These are phyloP conservation scores for Phainopepla nitens DNA, from an alignment of 2,113 vertebrate genomes.

Conservation along the genomic window DNA sequence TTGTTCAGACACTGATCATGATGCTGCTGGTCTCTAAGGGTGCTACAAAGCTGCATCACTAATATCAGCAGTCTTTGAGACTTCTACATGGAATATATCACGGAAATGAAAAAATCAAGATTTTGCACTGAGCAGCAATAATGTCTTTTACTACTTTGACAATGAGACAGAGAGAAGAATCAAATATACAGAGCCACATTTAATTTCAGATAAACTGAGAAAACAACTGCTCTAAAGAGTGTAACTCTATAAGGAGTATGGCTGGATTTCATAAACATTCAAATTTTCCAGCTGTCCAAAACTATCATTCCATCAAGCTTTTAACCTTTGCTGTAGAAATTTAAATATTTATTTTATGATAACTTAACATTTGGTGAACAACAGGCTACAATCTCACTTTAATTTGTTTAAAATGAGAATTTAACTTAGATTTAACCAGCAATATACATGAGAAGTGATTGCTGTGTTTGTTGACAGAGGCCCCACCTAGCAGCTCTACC, in stretches of 20 bases:
- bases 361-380: background rate
- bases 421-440: constrained; percentile 30
- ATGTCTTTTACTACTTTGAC: background rate
- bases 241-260: background rate
- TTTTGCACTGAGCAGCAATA: background rate
- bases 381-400: background rate
- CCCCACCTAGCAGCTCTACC: background rate
- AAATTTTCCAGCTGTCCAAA: background rate
- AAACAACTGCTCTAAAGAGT: background rate
- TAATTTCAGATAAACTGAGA: background rate
- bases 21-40: background rate
- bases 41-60: background rate
- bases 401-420: background rate
- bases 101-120: background rate
- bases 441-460: background rate
- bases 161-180: background rate
- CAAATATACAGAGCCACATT: background rate
- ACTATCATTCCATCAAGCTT: background rate
- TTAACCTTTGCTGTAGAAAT: background rate
- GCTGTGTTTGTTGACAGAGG: background rate
- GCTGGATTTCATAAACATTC: background rate
- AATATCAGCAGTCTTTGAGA: background rate
- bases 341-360: background rate
- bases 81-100: background rate
- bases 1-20: background rate